These are phyloP conservation scores for Chydorus sphaericus DNA, from an alignment of 2,888 invertebrate genomes.

Conservation along the genomic window DNA sequence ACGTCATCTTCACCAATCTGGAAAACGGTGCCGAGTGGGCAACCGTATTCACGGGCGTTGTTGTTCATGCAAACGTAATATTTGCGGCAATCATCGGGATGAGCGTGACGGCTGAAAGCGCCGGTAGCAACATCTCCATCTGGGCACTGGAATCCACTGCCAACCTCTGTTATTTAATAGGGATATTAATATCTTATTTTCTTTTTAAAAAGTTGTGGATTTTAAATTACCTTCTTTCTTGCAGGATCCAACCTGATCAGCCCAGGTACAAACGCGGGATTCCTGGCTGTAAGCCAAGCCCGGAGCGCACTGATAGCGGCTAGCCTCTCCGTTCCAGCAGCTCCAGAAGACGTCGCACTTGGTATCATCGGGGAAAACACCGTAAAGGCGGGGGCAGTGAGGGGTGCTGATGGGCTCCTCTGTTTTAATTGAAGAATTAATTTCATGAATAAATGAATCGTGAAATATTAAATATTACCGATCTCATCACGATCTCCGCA, in stretches of 20 bases:
- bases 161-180: conserved; percentile 50
- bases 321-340: conserved; percentile 90
- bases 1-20: conserved; percentile 82
- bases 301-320: conserved; percentile 85
- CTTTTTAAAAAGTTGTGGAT: background rate
- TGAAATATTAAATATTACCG: conserved; percentile 36
- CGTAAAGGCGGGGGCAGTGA: conserved; percentile 74
- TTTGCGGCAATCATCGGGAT: conserved; percentile 66
- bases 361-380: conserved; percentile 74
- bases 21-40: conserved; percentile 90
- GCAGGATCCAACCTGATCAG: conserved; percentile 86
- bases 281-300: conserved; percentile 87
- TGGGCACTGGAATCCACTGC: conserved; percentile 75
- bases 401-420: conserved; percentile 71
- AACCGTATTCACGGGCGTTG: conserved; percentile 81
- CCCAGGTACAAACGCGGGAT: conserved; percentile 90
- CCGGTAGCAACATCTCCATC: conserved; percentile 70
- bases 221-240: conserved; percentile 57
- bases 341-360: conserved; percentile 93
- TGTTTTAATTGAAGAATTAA: conserved; percentile 26
- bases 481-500: conserved; percentile 76
- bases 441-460: background rate
- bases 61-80: conserved; percentile 89
- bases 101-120: conserved; percentile 85
- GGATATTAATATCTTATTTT: too few species aligned